phyloP scores from a whole-genome alignment of 2,113 vertebrate species.

The Tapirus terrestris region DNA sequence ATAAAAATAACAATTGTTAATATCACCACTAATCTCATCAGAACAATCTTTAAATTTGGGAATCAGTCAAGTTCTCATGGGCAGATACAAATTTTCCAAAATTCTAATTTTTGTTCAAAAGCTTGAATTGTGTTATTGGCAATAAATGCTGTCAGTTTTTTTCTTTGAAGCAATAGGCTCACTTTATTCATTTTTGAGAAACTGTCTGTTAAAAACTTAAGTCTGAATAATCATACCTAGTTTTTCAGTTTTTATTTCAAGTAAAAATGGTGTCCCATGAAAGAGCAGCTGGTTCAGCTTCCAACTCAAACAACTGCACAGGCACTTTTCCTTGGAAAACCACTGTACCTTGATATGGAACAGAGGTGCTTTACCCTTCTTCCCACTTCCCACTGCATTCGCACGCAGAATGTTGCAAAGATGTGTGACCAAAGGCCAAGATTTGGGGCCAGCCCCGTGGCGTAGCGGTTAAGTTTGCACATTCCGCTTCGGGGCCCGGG shows the following conservation, averaged over 20 bases:
- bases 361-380: not conserved
- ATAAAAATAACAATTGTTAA: not conserved
- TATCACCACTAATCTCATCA: not conserved
- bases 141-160: not conserved
- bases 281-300: not conserved
- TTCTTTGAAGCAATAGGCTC: not conserved
- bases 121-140: not conserved
- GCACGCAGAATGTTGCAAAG: not conserved
- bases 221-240: not conserved
- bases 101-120: not conserved
- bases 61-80: not conserved
- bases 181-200: not conserved
- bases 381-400: not conserved
- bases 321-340: not conserved
- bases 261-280: not conserved
- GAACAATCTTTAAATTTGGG: not conserved
- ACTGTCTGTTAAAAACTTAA: not conserved
- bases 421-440: not conserved
- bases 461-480: no score
- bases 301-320: not conserved
- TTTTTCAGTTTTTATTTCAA: not conserved
- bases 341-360: not conserved
- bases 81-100: not conserved
- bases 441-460: not conserved
- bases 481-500: no score